phyloP scores from a whole-genome alignment of 2,113 vertebrate species.

The Eubucco bourcierii region DNA sequence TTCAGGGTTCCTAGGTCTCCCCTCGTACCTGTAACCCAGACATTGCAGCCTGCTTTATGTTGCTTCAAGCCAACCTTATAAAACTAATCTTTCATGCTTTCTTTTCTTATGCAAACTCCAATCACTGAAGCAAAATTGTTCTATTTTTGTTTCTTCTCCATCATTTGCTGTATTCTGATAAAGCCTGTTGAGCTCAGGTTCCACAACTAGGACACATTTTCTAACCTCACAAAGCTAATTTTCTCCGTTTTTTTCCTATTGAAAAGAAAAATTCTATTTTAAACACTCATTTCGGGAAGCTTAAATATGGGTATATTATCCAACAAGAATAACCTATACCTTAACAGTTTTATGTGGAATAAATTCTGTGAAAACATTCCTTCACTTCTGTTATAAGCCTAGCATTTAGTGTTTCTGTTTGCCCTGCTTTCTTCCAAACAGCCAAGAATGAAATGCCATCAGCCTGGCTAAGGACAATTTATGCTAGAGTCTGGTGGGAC shows the following conservation, averaged over 20 bases:
- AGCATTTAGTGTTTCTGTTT: not conserved
- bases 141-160: constrained; percentile 1
- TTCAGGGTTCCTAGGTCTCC: not conserved
- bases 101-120: not conserved
- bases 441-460: not conserved
- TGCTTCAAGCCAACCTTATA: not conserved
- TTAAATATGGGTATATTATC: not conserved
- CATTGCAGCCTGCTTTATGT: not conserved
- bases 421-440: not conserved
- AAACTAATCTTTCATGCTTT: constrained; percentile 27
- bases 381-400: not conserved
- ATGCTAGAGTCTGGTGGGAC: not conserved
- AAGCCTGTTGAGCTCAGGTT: not conserved
- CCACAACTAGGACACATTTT: not conserved
- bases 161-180: not conserved
- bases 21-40: not conserved
- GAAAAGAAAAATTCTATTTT: not conserved
- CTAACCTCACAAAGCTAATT: not conserved
- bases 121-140: constrained; percentile 31
- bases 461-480: not conserved
- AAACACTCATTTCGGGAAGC: not conserved
- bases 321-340: not conserved
- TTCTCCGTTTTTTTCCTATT: not conserved
- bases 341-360: not conserved
- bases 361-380: not conserved